phyloP scores from a whole-genome alignment of 1,140 invertebrate genomes.

The Hylaeus volcanicus region DNA sequence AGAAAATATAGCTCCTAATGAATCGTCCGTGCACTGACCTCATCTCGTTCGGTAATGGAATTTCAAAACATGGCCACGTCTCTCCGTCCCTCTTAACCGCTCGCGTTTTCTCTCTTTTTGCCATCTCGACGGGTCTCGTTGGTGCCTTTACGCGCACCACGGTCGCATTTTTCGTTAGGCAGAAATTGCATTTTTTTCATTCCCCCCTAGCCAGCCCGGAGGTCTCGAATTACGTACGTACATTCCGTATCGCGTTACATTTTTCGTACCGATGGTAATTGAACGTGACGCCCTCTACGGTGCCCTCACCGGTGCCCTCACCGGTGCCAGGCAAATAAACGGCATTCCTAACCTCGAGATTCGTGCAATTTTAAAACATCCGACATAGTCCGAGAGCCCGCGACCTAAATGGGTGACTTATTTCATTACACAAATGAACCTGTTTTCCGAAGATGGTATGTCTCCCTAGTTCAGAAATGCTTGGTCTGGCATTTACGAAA shows the following conservation, averaged over 20 bases:
- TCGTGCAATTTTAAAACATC: not conserved
- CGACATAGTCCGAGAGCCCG: too few relatives aligned
- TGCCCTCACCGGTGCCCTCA: not conserved
- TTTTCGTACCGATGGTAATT: conserved; percentile 25
- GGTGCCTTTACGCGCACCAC: not conserved
- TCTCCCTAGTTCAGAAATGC: too few relatives aligned
- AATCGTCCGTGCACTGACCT: conserved; percentile 65
- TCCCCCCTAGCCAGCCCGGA: not conserved
- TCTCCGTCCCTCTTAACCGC: conserved; percentile 12
- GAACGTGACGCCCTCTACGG: not conserved
- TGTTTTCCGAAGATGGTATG: too few relatives aligned
- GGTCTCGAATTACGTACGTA: conserved; percentile 11
- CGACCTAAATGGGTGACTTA: too few relatives aligned
- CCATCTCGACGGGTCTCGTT: not conserved
- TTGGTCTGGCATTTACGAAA: too few relatives aligned
- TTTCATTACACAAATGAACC: too few relatives aligned
- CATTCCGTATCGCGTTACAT: conserved; percentile 3
- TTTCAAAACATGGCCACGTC: conserved; percentile 68
- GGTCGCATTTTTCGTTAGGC: conserved; percentile 33
- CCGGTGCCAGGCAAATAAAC: not conserved
- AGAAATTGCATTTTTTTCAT: conserved; percentile 53
- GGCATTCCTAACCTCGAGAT: not conserved
- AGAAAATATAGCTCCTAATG: conserved; percentile 69
- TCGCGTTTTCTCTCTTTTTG: conserved; percentile 41
- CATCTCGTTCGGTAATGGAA: conserved; percentile 72